These are phyloP conservation scores for Drosophila subobscura DNA, from an alignment of 1,140 invertebrate genomes.

Conservation along the genomic window DNA sequence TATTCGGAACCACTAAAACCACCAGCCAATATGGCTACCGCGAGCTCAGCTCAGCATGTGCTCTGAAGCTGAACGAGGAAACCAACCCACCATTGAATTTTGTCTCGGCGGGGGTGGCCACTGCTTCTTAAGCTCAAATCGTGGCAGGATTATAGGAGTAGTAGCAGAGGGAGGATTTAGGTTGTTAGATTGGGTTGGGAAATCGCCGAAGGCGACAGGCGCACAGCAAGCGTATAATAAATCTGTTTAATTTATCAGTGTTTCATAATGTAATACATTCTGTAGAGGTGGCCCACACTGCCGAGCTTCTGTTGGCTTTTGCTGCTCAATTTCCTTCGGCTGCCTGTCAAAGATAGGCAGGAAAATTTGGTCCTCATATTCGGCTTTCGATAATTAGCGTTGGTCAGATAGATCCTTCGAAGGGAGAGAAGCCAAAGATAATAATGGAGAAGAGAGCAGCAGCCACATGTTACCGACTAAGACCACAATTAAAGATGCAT, in stretches of 20 bases:
- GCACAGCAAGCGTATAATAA: slow-evolving; percentile 62
- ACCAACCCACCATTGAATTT: background rate
- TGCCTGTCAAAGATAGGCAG: slow-evolving; percentile 45
- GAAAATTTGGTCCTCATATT: slow-evolving; percentile 29
- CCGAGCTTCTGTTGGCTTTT: background rate
- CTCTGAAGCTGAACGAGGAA: slow-evolving; percentile 43
- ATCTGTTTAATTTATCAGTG: slow-evolving; percentile 81
- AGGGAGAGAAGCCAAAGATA: background rate
- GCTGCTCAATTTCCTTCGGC: slow-evolving; percentile 14
- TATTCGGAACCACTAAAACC: slow-evolving; percentile 46
- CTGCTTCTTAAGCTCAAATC: slow-evolving; percentile 2
- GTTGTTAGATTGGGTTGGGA: slow-evolving; percentile 1
- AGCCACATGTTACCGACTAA: no score
- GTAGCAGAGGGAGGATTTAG: background rate
- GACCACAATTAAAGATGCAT: no score
- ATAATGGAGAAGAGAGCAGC: background rate
- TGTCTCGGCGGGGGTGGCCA: background rate
- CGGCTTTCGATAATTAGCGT: slow-evolving; percentile 60
- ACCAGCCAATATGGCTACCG: slow-evolving; percentile 36
- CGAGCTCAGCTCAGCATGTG: slow-evolving; percentile 48
- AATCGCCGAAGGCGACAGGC: slow-evolving; percentile 49
- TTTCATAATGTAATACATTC: slow-evolving; percentile 66
- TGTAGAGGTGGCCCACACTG: slow-evolving; percentile 24
- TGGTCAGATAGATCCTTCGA: background rate
- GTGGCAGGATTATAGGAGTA: no score